Evolutionary conservation across 2,113 vertebrate genomes (phyloP).

Genomic region (Corydoras sp.): DNA sequence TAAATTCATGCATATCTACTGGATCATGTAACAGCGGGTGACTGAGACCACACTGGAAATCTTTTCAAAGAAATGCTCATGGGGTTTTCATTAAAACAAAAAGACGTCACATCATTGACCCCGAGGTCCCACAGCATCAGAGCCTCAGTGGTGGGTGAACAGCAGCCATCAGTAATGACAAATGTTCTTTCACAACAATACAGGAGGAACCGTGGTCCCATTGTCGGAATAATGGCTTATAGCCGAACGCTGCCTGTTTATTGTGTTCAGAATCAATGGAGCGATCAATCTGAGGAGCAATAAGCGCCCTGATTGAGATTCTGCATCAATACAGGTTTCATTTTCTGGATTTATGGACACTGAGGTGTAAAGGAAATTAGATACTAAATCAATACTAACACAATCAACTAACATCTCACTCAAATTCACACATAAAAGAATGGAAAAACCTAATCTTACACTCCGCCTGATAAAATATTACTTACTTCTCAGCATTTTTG

Average conservation of each 20-base stretch:
- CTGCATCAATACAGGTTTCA: constrained; percentile 21
- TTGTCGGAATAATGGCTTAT: neutral
- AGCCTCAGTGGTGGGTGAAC: neutral
- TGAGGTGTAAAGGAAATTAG: constrained; percentile 31
- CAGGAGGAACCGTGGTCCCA: neutral
- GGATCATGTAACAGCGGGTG: too few species aligned
- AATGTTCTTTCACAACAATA: neutral
- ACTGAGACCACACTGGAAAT: too few species aligned
- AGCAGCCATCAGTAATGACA: neutral
- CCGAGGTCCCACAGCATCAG: too few species aligned
- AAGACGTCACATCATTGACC: too few species aligned
- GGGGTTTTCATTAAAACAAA: too few species aligned
- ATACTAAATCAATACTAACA: constrained; percentile 7
- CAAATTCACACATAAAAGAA: constrained; percentile 11
- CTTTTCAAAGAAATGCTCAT: too few species aligned
- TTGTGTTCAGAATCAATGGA: neutral
- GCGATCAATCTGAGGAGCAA: constrained; percentile 13
- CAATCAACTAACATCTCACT: neutral
- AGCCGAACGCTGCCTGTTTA: neutral
- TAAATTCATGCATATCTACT: too few species aligned
- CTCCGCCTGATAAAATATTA: too few species aligned
- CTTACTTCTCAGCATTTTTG: too few species aligned
- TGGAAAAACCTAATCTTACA: too few species aligned
- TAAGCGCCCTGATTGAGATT: constrained; percentile 10
- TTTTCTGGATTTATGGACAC: constrained; percentile 26